Percentiles rank a stretch among this genome's conserved stretches.
These are phyloP conservation scores for Cyphomyrmex costatus DNA, from an alignment of 1,140 invertebrate species.

Conservation along the genomic window DNA sequence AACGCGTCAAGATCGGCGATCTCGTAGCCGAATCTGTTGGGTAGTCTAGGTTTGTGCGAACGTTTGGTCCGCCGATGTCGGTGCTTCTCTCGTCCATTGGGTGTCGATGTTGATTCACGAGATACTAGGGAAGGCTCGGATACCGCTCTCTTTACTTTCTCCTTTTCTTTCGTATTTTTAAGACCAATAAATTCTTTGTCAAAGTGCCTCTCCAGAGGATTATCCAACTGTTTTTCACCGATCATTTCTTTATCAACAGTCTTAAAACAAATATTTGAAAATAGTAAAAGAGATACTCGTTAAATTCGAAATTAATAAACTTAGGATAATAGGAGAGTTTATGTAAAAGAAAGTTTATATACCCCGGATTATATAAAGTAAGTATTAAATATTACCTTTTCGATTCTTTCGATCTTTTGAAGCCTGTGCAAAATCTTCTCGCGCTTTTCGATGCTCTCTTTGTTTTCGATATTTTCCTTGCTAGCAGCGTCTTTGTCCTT, in stretches of 20 bases:
- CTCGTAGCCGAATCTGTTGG: conserved; percentile 90
- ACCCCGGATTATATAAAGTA: background rate
- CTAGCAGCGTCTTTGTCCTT: conserved; percentile 73
- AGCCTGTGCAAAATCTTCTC: conserved; percentile 71
- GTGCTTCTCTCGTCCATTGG: conserved; percentile 74
- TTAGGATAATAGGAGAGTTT: background rate
- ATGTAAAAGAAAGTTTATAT: conserved; percentile 19
- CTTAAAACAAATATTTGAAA: conserved; percentile 41
- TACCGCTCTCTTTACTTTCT: conserved; percentile 80
- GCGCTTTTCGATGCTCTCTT: conserved; percentile 68
- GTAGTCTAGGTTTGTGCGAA: conserved; percentile 77
- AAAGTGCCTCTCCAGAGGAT: conserved; percentile 61
- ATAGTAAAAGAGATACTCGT: background rate
- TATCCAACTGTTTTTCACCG: conserved; percentile 52
- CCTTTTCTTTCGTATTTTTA: conserved; percentile 71
- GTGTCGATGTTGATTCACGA: conserved; percentile 74
- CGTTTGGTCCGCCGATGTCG: conserved; percentile 78
- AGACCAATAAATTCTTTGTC: conserved; percentile 67
- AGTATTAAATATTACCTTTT: conserved; percentile 64
- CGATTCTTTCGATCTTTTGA: conserved; percentile 75
- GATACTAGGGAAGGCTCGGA: conserved; percentile 80
- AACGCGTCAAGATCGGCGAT: conserved; percentile 92
- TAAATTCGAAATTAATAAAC: conserved; percentile 8
- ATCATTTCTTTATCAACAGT: conserved; percentile 66
- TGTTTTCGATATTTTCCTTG: conserved; percentile 73